These are phyloP conservation scores for Charanyca ferruginea DNA, from an alignment of 2,888 invertebrate genomes.

Conservation along the genomic window DNA sequence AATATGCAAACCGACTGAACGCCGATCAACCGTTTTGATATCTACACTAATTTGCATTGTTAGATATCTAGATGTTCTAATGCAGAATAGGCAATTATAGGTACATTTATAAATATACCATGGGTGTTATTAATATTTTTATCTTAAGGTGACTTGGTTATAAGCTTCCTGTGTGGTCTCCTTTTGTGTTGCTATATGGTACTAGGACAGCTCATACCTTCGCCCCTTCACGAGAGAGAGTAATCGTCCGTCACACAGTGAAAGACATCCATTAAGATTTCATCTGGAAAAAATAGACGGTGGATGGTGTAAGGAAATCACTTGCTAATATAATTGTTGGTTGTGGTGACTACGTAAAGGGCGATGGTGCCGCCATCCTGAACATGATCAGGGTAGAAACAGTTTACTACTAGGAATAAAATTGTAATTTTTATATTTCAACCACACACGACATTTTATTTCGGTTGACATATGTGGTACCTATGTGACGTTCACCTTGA, in stretches of 20 bases:
- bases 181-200: background rate
- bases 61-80: slow-evolving; percentile 65
- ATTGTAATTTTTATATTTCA: too few species aligned
- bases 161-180: background rate
- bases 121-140: slow-evolving; percentile 24
- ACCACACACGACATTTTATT: too few species aligned
- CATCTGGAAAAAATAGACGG: too few species aligned
- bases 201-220: background rate
- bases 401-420: background rate
- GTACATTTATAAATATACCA: slow-evolving; percentile 38
- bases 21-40: slow-evolving; percentile 65
- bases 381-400: background rate
- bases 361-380: background rate
- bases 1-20: slow-evolving; percentile 62
- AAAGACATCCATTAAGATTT: too few species aligned
- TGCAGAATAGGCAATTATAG: slow-evolving; percentile 51
- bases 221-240: too few species aligned
- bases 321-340: background rate
- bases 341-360: background rate
- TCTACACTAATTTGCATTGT: slow-evolving; percentile 65
- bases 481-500: too few species aligned
- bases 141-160: background rate
- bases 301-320: too few species aligned
- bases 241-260: too few species aligned
- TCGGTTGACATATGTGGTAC: too few species aligned